A percentile compares a stretch with the other conserved stretches of the same genome.
phyloP scores from a whole-genome alignment of 1,140 invertebrate species.

The Musca vetustissima region DNA sequence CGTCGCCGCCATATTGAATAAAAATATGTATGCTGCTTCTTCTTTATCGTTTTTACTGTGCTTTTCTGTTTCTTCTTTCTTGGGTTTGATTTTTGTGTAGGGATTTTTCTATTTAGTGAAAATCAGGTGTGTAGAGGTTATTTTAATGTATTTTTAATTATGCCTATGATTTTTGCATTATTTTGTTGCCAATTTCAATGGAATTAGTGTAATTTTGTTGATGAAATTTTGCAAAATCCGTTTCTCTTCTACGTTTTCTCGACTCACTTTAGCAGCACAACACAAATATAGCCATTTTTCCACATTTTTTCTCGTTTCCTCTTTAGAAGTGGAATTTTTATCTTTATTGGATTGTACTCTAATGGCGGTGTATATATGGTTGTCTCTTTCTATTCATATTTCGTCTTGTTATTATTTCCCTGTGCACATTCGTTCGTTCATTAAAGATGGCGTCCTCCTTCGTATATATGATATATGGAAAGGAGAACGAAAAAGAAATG shows the following conservation, averaged over 20 bases:
- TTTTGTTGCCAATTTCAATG: background rate
- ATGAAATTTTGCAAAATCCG: constrained; percentile 3
- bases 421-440: constrained; percentile 3
- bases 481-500: too few species aligned
- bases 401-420: background rate
- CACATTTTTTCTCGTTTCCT: constrained; percentile 1
- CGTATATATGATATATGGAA: background rate
- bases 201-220: background rate
- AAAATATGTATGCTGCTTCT: constrained; percentile 16
- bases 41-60: background rate
- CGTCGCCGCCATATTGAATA: constrained; percentile 23
- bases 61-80: too few species aligned
- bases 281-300: constrained; percentile 6
- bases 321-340: background rate
- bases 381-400: constrained; percentile 12
- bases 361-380: too few species aligned
- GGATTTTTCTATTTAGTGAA: too few species aligned
- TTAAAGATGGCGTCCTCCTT: constrained; percentile 19
- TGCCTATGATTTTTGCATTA: too few species aligned
- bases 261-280: background rate
- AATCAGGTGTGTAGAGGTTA: too few species aligned
- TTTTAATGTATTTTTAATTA: too few species aligned
- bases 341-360: too few species aligned
- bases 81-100: too few species aligned
- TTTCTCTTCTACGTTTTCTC: constrained; percentile 13